Evolutionary conservation across 2,888 invertebrate species (phyloP), one percentile per base, ranked within the genome.

Genomic region (Protonemura montana): DNA sequence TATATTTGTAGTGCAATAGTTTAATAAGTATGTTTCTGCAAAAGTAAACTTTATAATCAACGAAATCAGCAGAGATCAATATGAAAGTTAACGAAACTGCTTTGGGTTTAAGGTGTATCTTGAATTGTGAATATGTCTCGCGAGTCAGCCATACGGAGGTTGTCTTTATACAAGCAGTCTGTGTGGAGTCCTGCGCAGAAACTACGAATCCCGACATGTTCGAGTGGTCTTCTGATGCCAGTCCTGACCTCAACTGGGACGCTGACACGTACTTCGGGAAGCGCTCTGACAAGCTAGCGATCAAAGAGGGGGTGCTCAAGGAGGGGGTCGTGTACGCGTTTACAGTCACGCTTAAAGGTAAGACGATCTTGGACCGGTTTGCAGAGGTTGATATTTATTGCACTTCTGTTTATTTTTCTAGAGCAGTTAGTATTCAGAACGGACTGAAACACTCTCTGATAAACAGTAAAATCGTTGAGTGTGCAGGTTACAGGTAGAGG

Each of bases 101-200:
- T 59, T 3, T 59, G 59, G 16, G 2, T 27, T 3, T 10, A 78
- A 87, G 87, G 21, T 87, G 87, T 25, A 27, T 85, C 28, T 81
- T 85, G 77, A 87, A 87, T 83, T 87, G 87, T 83, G 81, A 1
- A 25, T 5, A 28, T 3, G 77, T 28, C 21, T n/a, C 2, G n/a
- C 3, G n/a, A 5, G 27, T 41, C 16, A 85, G 81, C 83, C 82
- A 26, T 13, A 13, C 21, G n/a, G 87, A 87, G 77, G 82, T 82
- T n/a, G 26, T 87, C n/a, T 77, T 26, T 21, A 13, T 87, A 6
- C 76, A 41, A 29, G 87, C 28, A 16, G 13, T 13, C n/a, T 87
- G 87, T 29, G 21, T 10, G n/a, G 76, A 29, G 26, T 76, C 27
- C 76, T 85, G 85, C 78, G 0, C 10, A 5, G 30, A 28, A 7